These are phyloP conservation scores for Grantiella picta DNA, from an alignment of 2,113 vertebrate species.

Conservation along the genomic window DNA sequence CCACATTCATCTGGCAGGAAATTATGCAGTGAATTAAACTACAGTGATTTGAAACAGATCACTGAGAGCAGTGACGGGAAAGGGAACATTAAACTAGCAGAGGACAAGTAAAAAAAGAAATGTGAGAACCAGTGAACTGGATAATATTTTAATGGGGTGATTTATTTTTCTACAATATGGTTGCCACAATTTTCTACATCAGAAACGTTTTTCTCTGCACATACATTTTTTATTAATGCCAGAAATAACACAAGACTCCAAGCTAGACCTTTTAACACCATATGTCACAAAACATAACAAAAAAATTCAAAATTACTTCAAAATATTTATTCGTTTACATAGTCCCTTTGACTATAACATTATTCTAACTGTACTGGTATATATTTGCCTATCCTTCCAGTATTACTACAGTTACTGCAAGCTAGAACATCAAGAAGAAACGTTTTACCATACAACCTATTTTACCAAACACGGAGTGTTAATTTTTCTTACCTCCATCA, in stretches of 20 bases:
- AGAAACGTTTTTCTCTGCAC: not conserved
- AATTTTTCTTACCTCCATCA: not conserved
- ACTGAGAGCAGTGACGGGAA: not conserved
- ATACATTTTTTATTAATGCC: not conserved
- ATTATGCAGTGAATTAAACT: fast-evolving
- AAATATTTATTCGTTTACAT: not conserved
- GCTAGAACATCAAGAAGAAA: not conserved
- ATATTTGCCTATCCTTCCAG: not conserved
- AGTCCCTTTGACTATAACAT: not conserved
- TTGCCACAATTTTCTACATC: not conserved
- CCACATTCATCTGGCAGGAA: not conserved
- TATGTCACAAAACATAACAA: not conserved
- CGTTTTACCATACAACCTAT: not conserved
- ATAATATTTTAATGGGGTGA: not conserved
- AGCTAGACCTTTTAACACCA: not conserved
- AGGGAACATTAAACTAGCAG: not conserved
- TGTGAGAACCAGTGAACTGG: not conserved
- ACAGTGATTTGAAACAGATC: not conserved
- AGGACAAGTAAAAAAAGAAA: not conserved
- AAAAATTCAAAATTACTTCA: not conserved
- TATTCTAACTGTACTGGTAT: not conserved
- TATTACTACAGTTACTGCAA: not conserved
- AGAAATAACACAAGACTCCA: not conserved
- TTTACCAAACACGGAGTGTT: not conserved
- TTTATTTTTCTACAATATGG: not conserved